Evolutionary conservation across 2,888 invertebrate species (phyloP), one percentile per base, ranked within the genome.

Genomic region (Anticlea derivata): DNA sequence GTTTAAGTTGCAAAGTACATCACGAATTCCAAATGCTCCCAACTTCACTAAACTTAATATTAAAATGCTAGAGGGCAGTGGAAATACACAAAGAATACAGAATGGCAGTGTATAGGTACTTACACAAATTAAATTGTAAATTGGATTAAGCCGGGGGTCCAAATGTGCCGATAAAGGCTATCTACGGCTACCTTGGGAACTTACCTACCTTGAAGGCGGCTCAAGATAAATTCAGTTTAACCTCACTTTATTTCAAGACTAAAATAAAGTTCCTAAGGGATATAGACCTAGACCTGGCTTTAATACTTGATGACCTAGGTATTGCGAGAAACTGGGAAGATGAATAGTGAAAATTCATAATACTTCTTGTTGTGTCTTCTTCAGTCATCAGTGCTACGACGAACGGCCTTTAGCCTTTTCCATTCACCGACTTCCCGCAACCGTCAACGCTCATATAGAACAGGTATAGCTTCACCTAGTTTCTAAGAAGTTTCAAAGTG

Each of bases 101-200:
- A 24, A 13, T 7, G 3, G 27, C 11, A 24, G 24, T 24, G 20
- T 3, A 12, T 11, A 24, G 3, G 24, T 31, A 41, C 23, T 27
- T 46, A 23, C 5, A 31, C 39, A 47, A 39, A 47, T 47, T 47
- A 47, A 47, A 40, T 8, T 40, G 39, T 22, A 47, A 10, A 47
- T 47, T 47, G 47, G 33, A 47, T 33, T 17, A 46, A n/a, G 23
- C 8, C 33, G 39, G 26, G 39, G 27, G 39, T 40, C 33, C 8
- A 12, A 40, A 47, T 39, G 33, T 17, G 31, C 12, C 27, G 27
- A 47, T 47, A 47, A 47, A 47, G 27, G 12, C 33, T 27, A 31
- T 47, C 5, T 33, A 38, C 7, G 10, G 23, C 13, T 8, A 31
- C 17, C 31, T 26, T 5, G 46, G 31, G 46, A 38, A 17, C 38